Evolutionary conservation across 1,140 invertebrate genomes (phyloP), one percentile per base, ranked within the genome.

Genomic region (Aphidius gifuensis): DNA sequence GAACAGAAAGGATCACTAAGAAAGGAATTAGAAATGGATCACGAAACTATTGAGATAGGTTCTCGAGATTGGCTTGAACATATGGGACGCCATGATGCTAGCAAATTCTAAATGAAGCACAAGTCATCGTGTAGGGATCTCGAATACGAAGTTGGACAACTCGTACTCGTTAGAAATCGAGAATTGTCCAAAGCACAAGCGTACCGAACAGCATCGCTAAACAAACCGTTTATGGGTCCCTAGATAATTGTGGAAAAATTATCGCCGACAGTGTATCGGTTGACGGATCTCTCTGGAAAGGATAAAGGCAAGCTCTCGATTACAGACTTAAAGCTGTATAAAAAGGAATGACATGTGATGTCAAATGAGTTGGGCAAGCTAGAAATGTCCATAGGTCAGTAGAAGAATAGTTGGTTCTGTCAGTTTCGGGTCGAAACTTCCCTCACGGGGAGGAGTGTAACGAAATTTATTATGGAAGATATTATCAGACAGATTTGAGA

Each of bases 221-320:
- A 72, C 1, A 74, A 74, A 5, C 68, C 68, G 32, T 69, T 73
- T 21, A 70, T 75, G 47, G 77, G 77, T 11, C 76, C 76, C 0
- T 79, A 73, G 63, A 32, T 62, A 11, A 66, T 75, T 21, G 50
- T 66, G 1, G 64, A 58, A 8, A 46, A 61, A 23, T 57, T 68
- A 21, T 69, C 70, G 5, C 61, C 64, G 6, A 61, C 64, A 5
- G 64, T 68, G 3, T 75, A 70, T 57, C 64, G 66, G 55, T 16
- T 76, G 6, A 56, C 21, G 0, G 16, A 63, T 39, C 38, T 62
- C 9, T 6, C 42, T 8, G 43, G 42, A 8, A 54, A 54, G 42
- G 51, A 21, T 9, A 49, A 48, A 48, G 51, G 64, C 5, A 64
- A 64, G 42, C 21, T 38, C 9, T 55, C 62, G 5, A 43, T 68